phyloP scores from a whole-genome alignment of 35 echinoderm and acorn worm species.

The Holothuria glaberrima region DNA sequence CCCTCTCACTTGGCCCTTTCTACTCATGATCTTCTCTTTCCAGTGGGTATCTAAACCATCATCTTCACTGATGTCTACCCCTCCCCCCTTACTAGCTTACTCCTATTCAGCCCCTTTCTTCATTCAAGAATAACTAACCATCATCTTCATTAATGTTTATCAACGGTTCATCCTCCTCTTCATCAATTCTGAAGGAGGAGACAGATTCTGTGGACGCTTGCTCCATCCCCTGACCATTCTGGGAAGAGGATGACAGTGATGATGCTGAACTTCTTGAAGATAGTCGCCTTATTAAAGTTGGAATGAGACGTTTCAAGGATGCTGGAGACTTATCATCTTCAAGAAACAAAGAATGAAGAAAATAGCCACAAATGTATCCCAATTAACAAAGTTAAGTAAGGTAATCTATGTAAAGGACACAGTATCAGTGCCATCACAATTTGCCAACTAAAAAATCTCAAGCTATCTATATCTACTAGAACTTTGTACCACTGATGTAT shows the following conservation, averaged over 20 bases:
- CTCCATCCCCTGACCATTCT: neutral
- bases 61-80: too few relatives aligned
- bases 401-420: neutral
- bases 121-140: neutral
- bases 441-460: too few relatives aligned
- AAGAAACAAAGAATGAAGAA: neutral
- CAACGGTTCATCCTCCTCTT: slow-evolving; percentile 43
- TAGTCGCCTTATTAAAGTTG: neutral
- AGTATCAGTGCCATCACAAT: neutral
- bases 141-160: slow-evolving; percentile 28
- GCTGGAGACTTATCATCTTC: neutral
- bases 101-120: too few relatives aligned
- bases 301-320: neutral
- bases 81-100: too few relatives aligned
- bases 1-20: too few relatives aligned
- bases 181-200: slow-evolving; percentile 29
- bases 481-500: too few relatives aligned
- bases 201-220: neutral
- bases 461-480: too few relatives aligned
- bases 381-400: too few relatives aligned
- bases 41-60: too few relatives aligned
- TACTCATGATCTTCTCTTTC: too few relatives aligned
- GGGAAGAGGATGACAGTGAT: neutral
- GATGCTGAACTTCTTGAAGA: neutral
- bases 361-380: neutral